Base-by-base conservation (phyloP, 2,888 invertebrate species). In the Andrena dorsata region DNA sequence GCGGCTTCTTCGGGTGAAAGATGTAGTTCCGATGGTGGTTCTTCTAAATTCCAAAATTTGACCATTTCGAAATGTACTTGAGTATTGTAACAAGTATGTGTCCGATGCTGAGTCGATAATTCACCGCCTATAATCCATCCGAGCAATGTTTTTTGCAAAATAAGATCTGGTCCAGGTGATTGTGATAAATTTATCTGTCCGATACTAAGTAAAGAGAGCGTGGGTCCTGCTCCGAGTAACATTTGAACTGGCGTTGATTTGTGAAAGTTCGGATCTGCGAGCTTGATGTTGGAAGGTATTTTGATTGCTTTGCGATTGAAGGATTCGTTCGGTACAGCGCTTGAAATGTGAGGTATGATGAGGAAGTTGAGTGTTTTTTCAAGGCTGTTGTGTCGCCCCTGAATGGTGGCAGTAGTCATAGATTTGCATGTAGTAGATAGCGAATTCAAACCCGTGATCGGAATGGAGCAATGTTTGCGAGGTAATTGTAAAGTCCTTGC, bases 221-320 rank as follows among this genome's bases (percentile, higher is more conserved):
- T n/a, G 0, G 30, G 4, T 28, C n/a, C 16, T 6, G 32, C 2
- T 16, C 20, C 61, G 13, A 47, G 10, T 47, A 47, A 47, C 47
- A 47, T 32, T 16, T 32, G 16, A 7, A 61, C 32, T 10, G 16
- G 1, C 7, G n/a, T 8, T 7, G 61, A n/a, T 7, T n/a, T 5
- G 6, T 61, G 32, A 32, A 61, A 61, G 6, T 20, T n/a, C 2
- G 61, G 32, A 32, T 35, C 61, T n/a, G 32, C 61, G 0, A 61
- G n/a, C n/a, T 32, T 32, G n/a, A 61, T 61, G 61, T 61, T 61
- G 0, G 32, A 32, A 5, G 58, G 60, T 30, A 60, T 60, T 7
- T 2, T 5, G 6, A 60, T 32, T 32, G 32, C 32, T 32, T 32
- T 32, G 32, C 32, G 32, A 7, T 32, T 32, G 32, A 32, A 32